Base-by-base conservation (phyloP, 2,113 vertebrate species). In the Platichthys flesus region DNA sequence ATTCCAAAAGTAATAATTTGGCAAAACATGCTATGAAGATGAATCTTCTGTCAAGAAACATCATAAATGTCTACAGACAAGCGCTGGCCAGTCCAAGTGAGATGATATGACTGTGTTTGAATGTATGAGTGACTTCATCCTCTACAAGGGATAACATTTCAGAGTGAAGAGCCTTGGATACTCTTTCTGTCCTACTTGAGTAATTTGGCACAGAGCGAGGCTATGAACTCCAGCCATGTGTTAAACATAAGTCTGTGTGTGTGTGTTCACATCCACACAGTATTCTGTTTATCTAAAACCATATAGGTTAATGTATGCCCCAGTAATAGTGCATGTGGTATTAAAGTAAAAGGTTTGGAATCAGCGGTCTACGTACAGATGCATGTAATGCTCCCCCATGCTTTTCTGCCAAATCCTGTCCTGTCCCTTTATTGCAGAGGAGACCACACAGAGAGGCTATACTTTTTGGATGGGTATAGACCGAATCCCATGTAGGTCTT, bases 401-500 rank as follows among this genome's bases (percentile, higher is more conserved):
- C 56, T 4, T 73, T 51, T 10, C 54, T 75, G 88, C 81, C 79
- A 87, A 79, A 63, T 74, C 57, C 40, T 66, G 65, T 59, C 31
- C 6, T 83, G 84, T 75, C 71, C 58, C 70, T 79, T 14, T 21
- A 9, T 69, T 49, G 59, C 78, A 70, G 67, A 62, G 12, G 49
- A 84, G 90, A 89, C 87, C 89, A 90, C 91, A 91, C 88, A 86
- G 57, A 83, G 68, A 78, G 85, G 37, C 74, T 37, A 40, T 31
- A 58, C 28, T 23, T 28, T 62, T 51, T 65, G 61, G 59, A 77
- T 72, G 57, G 67, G 77, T 82, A 65, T 57, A 73, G 52, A 69
- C 65, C 57, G 54, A 70, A 73, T 49, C 26, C 55, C 40, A 69
- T 76, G 72, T 57, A 65, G 74, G 59, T 83, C 52, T 54, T 79